Evolutionary conservation across 2,113 vertebrate species (phyloP).

Genomic region (Urocynchramus pylzowi): DNA sequence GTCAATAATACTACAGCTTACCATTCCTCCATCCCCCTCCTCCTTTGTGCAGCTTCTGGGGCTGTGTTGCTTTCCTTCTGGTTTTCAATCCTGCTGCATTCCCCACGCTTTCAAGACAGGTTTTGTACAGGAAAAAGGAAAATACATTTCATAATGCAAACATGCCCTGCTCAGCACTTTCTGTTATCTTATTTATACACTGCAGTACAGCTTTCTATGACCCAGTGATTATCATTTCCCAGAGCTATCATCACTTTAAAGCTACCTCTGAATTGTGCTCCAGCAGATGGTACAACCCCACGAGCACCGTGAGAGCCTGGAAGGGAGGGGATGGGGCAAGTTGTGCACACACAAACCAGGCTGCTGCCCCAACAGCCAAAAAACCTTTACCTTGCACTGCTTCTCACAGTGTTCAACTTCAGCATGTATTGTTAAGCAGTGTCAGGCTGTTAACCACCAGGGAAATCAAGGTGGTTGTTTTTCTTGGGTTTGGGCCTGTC

Average conservation of each 20-base stretch:
- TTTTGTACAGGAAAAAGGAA: slow-evolving; percentile 72
- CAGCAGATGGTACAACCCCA: slow-evolving; percentile 70
- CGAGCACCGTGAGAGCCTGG: slow-evolving; percentile 46
- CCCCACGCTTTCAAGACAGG: slow-evolving; percentile 67
- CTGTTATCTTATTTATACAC: slow-evolving; percentile 79
- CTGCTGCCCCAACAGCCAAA: slow-evolving; percentile 34
- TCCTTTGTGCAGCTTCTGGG: slow-evolving; percentile 72
- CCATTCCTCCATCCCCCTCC: slow-evolving; percentile 66
- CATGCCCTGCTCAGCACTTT: slow-evolving; percentile 78
- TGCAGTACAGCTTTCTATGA: slow-evolving; percentile 75
- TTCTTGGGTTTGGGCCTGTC: neutral
- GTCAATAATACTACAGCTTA: slow-evolving; percentile 75
- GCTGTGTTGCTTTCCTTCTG: slow-evolving; percentile 59
- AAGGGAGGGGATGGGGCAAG: neutral
- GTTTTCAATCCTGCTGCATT: slow-evolving; percentile 68
- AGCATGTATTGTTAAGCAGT: slow-evolving; percentile 1
- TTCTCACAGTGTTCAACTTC: slow-evolving; percentile 27
- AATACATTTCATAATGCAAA: slow-evolving; percentile 77
- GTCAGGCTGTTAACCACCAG: slow-evolving; percentile 38
- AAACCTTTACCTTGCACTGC: slow-evolving; percentile 42
- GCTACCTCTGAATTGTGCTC: slow-evolving; percentile 71
- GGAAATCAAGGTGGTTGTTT: slow-evolving; percentile 50
- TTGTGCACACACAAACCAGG: neutral
- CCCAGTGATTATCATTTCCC: slow-evolving; percentile 78
- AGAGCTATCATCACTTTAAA: slow-evolving; percentile 76